Conservation (phyloP, 2,797 vertebrate genomes). For the Heterohyrax brucei region DNA sequence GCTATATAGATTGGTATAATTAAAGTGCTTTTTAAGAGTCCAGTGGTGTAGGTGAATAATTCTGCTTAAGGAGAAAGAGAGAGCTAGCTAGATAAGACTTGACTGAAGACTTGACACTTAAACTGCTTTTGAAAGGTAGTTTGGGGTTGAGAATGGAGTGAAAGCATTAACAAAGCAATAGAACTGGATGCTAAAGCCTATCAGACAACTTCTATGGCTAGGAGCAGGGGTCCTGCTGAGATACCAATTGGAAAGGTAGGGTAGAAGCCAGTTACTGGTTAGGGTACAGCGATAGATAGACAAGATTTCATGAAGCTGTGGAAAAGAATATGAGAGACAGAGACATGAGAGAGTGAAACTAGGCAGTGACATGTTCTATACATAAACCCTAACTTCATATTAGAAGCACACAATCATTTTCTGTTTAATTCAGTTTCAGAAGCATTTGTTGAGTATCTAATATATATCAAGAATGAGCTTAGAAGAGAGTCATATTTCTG, state of each 20-base stretch:
- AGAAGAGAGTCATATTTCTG: background rate
- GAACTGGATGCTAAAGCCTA: background rate
- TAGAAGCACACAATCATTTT: background rate
- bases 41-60: background rate
- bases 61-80: conserved; percentile 18
- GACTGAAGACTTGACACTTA: background rate
- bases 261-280: background rate
- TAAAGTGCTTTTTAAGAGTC: conserved; percentile 8
- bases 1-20: background rate
- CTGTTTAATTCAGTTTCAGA: background rate
- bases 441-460: background rate
- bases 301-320: background rate
- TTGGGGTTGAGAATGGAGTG: background rate
- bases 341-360: background rate
- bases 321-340: background rate
- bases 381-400: background rate
- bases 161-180: conserved; percentile 8
- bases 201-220: background rate
- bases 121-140: background rate
- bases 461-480: conserved; percentile 8
- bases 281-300: background rate
- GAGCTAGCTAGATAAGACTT: background rate
- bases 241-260: background rate
- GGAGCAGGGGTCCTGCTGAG: background rate
- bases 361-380: background rate